Conservation (phyloP, 1,140 invertebrate genomes). For the Vanessa tameamea region DNA sequence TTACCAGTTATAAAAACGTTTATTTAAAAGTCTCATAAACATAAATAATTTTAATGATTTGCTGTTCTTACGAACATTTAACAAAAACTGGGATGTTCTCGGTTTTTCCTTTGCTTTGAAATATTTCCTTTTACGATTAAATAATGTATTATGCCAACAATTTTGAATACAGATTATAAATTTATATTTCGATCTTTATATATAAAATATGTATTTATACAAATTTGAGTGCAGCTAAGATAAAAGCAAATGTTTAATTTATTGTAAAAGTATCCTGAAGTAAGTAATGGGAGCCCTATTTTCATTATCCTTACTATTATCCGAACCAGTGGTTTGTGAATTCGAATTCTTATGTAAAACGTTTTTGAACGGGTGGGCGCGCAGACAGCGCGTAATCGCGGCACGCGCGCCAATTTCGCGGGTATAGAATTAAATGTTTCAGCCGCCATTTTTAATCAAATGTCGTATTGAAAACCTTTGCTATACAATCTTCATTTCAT, state of each 20-base stretch:
- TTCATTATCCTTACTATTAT: constrained; percentile 57
- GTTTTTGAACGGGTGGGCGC: constrained; percentile 39
- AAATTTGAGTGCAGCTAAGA: not conserved
- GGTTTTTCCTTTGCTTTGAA: no score
- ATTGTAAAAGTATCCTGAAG: not conserved
- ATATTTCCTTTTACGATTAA: not conserved
- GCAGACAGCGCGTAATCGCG: constrained; percentile 52
- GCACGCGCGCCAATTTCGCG: constrained; percentile 68
- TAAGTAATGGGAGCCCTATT: constrained; percentile 20
- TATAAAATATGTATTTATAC: no score
- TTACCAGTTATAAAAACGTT: constrained; percentile 1
- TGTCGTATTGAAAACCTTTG: constrained; percentile 31
- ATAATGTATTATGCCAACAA: not conserved
- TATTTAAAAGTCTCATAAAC: not conserved
- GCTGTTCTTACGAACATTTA: no score
- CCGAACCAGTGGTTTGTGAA: constrained; percentile 63
- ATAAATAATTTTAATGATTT: not conserved
- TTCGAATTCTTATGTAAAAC: constrained; percentile 73
- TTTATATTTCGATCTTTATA: no score
- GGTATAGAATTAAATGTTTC: constrained; percentile 58
- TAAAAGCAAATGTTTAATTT: not conserved
- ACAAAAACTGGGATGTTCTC: no score
- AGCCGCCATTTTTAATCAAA: constrained; percentile 58
- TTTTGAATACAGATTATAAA: no score
- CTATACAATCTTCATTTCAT: not conserved